Conservation (phyloP, 2,797 vertebrate species). For the Podargus strigoides region DNA sequence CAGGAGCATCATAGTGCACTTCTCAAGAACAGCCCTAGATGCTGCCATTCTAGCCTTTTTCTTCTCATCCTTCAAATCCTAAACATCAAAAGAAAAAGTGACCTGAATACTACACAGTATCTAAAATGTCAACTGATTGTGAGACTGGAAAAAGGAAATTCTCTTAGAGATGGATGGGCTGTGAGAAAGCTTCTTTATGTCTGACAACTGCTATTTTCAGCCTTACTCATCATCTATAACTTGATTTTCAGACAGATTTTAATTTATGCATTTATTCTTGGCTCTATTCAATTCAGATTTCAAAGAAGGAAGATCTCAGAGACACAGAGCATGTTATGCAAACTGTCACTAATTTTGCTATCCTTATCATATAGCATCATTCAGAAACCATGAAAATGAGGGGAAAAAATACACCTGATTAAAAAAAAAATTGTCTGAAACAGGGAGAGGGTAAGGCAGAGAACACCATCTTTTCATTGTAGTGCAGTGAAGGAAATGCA, state of each 20-base stretch:
- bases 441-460: neutral
- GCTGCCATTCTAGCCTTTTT: constrained; percentile 97
- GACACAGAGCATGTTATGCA: neutral
- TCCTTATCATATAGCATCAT: neutral
- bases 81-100: neutral
- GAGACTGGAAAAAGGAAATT: neutral
- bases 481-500: neutral
- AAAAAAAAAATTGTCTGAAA: neutral
- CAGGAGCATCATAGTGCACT: constrained; percentile 99
- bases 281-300: neutral
- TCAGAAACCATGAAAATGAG: neutral
- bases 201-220: constrained; percentile 15
- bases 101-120: neutral
- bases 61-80: constrained; percentile 99
- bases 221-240: neutral
- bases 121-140: neutral
- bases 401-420: neutral
- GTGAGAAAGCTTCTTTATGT: neutral
- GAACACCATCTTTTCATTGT: neutral
- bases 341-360: constrained; percentile 12
- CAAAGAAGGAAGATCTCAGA: neutral
- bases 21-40: constrained; percentile 93
- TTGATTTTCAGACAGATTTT: neutral
- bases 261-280: constrained; percentile 9
- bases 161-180: neutral